Percentiles rank a stretch among this genome's conserved stretches.
These are phyloP conservation scores for Euphonia xanthogaster DNA, from an alignment of 2,797 vertebrate genomes.

Conservation along the genomic window DNA sequence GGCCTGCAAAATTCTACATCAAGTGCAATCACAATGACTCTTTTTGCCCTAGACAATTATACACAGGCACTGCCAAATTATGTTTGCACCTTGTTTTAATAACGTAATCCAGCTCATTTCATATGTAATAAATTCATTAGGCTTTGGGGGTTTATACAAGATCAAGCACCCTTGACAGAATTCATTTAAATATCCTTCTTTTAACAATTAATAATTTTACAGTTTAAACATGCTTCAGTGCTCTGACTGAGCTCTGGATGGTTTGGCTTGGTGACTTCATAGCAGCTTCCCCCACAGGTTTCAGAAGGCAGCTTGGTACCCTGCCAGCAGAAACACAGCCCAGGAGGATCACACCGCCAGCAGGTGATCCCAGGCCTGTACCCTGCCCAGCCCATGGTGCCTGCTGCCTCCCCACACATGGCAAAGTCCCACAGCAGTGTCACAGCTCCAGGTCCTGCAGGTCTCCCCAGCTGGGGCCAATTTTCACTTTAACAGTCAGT, in stretches of 20 bases:
- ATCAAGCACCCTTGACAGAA: not conserved
- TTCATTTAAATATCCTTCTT: not conserved
- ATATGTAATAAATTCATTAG: not conserved
- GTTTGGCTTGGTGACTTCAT: not conserved
- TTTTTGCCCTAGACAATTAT: not conserved
- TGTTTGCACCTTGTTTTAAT: constrained; percentile 25
- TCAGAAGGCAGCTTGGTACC: not conserved
- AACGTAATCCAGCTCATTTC: not conserved
- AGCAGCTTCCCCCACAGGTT: not conserved
- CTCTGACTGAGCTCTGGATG: not conserved
- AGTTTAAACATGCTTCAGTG: not conserved
- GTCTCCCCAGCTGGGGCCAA: constrained; percentile 91
- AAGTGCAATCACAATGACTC: not conserved
- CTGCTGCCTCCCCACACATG: accelerated
- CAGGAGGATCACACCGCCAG: accelerated
- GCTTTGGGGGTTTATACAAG: not conserved
- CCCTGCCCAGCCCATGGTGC: accelerated
- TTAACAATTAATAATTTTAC: not conserved
- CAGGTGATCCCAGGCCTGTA: not conserved
- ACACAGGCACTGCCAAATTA: not conserved
- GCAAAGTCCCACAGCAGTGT: not conserved
- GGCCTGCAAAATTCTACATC: not conserved
- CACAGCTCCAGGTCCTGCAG: constrained; percentile 88
- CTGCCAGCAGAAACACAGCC: accelerated
- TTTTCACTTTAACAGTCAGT: constrained; percentile 88